phyloP scores from a whole-genome alignment of 2,113 vertebrate genomes.

The Proterorhinus semilunaris region DNA sequence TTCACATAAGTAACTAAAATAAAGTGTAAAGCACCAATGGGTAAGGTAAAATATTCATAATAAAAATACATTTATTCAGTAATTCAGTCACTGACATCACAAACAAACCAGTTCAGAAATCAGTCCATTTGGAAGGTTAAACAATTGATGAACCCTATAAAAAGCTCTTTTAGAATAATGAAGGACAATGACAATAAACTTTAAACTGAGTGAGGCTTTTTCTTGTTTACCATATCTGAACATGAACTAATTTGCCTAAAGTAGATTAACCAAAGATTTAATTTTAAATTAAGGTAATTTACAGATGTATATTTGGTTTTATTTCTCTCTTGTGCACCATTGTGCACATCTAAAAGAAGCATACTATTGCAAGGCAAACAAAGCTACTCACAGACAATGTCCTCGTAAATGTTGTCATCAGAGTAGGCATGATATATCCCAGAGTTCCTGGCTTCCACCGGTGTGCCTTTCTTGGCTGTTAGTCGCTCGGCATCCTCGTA shows the following conservation, averaged over 20 bases:
- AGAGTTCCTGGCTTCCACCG: constrained; percentile 66
- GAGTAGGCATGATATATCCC: constrained; percentile 85
- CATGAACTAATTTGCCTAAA: not conserved
- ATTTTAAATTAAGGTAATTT: not conserved
- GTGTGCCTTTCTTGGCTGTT: constrained; percentile 69
- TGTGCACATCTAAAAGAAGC: constrained; percentile 1
- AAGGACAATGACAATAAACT: not conserved
- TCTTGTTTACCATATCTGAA: not conserved
- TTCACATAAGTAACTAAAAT: too few relatives aligned
- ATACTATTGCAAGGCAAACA: not conserved
- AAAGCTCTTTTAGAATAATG: not conserved
- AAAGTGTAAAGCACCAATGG: too few relatives aligned
- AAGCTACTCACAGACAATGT: constrained; percentile 88
- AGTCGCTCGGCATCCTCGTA: constrained; percentile 91
- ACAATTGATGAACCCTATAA: not conserved
- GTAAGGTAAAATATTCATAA: too few relatives aligned
- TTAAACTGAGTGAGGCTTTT: not conserved
- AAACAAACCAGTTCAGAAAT: too few relatives aligned
- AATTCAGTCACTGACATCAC: too few relatives aligned
- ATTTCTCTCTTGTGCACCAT: not conserved
- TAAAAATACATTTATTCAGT: too few relatives aligned
- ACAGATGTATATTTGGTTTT: not conserved
- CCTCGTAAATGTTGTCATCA: constrained; percentile 96
- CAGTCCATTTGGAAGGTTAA: not conserved
- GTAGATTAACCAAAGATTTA: not conserved